A percentile compares a stretch with the other conserved stretches of the same genome.
phyloP scores from a whole-genome alignment of 2,797 vertebrate genomes.

The Eulemur coronatus region DNA sequence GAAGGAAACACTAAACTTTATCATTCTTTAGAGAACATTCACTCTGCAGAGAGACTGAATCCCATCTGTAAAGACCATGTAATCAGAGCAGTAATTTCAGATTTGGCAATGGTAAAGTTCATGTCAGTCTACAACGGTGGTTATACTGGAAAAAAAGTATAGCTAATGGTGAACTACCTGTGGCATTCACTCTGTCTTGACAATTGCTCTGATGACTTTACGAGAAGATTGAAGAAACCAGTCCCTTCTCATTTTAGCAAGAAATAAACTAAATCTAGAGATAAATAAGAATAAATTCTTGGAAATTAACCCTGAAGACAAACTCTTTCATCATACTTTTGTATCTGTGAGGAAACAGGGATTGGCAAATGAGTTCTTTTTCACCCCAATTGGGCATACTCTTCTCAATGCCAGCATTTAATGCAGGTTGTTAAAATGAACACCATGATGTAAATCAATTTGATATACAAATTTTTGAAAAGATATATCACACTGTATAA shows the following conservation, averaged over 20 bases:
- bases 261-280: constrained; percentile 6
- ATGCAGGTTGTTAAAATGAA: neutral
- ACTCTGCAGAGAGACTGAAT: neutral
- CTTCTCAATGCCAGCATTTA: neutral
- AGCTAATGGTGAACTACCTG: neutral
- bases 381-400: neutral
- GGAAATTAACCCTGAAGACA: constrained; percentile 1
- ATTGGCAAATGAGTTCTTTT: neutral
- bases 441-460: neutral
- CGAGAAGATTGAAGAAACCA: neutral
- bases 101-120: constrained; percentile 17
- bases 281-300: constrained; percentile 24
- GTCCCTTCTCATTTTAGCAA: neutral
- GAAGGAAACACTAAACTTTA: constrained; percentile 54
- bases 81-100: constrained; percentile 49
- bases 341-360: neutral
- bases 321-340: neutral
- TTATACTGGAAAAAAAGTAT: neutral
- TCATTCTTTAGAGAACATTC: constrained; percentile 32
- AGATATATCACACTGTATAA: neutral
- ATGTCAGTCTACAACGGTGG: neutral
- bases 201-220: neutral
- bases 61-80: neutral
- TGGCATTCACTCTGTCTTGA: neutral
- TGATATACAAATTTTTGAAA: neutral